A percentile compares a stretch with the other conserved stretches of the same genome.
Conservation (phyloP, 2,113 vertebrate species). For the Trogon surrucura region DNA sequence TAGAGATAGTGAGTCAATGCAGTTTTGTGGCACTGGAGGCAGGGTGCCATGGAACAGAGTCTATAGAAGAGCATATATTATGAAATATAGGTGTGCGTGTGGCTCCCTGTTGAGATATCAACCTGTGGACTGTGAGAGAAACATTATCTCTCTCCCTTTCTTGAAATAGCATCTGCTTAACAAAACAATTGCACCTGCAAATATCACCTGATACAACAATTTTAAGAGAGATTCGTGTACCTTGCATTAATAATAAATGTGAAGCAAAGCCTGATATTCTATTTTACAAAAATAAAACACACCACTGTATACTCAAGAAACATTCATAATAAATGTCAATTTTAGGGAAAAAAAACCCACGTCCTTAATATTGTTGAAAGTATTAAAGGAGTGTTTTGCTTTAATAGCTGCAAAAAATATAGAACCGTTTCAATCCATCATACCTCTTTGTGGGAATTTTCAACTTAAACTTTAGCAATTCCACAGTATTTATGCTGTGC, state of each 20-base stretch:
- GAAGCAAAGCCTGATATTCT: slow-evolving; percentile 51
- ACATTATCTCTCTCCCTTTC: neutral
- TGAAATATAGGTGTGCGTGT: neutral
- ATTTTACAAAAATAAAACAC: slow-evolving; percentile 48
- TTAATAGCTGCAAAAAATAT: neutral
- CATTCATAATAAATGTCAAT: slow-evolving; percentile 34
- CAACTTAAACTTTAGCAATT: neutral
- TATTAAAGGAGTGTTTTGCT: neutral
- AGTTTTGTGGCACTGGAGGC: neutral
- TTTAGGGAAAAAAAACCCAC: neutral
- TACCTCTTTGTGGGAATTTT: neutral
- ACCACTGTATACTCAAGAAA: slow-evolving; percentile 34
- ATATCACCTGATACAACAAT: slow-evolving; percentile 51
- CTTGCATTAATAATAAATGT: slow-evolving; percentile 70
- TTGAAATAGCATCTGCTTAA: slow-evolving; percentile 33
- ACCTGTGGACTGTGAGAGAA: neutral
- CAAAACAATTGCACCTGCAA: slow-evolving; percentile 59
- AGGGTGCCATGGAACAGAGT: accelerated
- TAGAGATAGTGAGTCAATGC: neutral
- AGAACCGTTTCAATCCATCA: neutral
- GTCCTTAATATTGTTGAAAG: neutral
- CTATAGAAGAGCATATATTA: neutral
- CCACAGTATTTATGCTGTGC: neutral
- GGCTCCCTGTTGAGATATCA: neutral
- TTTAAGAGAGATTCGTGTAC: slow-evolving; percentile 51